Conservation (phyloP, 1,140 invertebrate species). For the Musca domestica region DNA sequence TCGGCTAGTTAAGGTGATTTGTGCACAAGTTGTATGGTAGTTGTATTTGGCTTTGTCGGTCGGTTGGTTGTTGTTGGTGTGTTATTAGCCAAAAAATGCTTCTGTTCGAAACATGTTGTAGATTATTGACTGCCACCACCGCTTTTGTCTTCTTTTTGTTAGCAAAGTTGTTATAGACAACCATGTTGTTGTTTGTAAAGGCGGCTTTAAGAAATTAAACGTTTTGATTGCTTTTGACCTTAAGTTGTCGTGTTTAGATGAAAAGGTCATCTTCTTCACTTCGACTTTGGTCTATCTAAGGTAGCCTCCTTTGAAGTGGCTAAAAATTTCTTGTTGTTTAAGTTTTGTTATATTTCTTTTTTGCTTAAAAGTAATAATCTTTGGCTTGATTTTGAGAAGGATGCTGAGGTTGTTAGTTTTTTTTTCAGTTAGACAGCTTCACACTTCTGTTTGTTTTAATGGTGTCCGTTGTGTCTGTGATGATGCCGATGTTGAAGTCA, state of each 20-base stretch:
- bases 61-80: too few species aligned
- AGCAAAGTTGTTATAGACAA: too few species aligned
- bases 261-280: slow-evolving; percentile 15
- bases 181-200: background rate
- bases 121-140: background rate
- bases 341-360: background rate
- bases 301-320: background rate
- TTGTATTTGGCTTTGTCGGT: too few species aligned
- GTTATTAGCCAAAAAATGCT: slow-evolving; percentile 13
- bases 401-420: background rate
- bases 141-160: background rate
- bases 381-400: too few species aligned
- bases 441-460: slow-evolving; percentile 18
- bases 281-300: background rate
- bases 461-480: background rate
- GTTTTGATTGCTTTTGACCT: slow-evolving; percentile 22
- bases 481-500: too few species aligned
- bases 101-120: slow-evolving; percentile 6
- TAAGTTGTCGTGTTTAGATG: slow-evolving; percentile 18
- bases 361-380: background rate
- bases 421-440: slow-evolving; percentile 7
- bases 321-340: slow-evolving; percentile 1
- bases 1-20: too few species aligned
- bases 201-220: slow-evolving; percentile 18
- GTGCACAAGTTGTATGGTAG: too few species aligned